Evolutionary conservation across 2,113 vertebrate genomes (phyloP), one percentile per base, ranked within the genome.

Genomic region (Trachemys scripta): DNA sequence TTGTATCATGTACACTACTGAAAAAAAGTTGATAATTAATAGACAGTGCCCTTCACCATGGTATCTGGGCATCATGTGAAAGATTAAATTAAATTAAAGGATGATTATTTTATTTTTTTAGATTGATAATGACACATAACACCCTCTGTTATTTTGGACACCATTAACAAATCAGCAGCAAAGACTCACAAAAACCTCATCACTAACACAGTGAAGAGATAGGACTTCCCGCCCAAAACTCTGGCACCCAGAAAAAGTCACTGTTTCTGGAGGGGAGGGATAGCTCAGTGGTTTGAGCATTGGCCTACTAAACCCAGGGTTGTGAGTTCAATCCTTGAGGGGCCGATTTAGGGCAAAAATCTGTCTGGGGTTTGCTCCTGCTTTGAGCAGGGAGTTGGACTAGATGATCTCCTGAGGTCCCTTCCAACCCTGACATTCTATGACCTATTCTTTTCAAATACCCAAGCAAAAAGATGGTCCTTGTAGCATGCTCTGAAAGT

Each of bases 21-120:
- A 69, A 89, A 90, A 93, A 85, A 96, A 82, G 47, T 9, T 5
- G 25, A n/a, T 82, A 83, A 94, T 89, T 93, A 89, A 45, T 91
- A 59, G 80, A 35, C 11, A 14, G 94, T 90, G n/a, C 54, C 8
- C 94, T 94, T 86, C 85, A 22, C 56, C 35, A 0, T 65, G 53
- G 84, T 84, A 90, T 90, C 90, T 80, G 38, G 54, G 16, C 38
- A 89, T 75, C 2, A 53, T 31, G 4, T 69, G 54, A 95, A 95
- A 92, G 81, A 38, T 51, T 14, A 85, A 87, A 53, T 53, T 53
- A 57, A 14, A 38, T 38, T 82, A 75, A 7, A 27, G 91, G 42
- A 19, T 31, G 78, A 57, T 54, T 65, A 53, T 76, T 92, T 89
- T 89, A 47, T 13, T 90, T 87, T 54, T 59, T 85, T 89, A 80